These are phyloP conservation scores for Glaucomys volans DNA, from an alignment of 2,113 vertebrate species.

Conservation along the genomic window DNA sequence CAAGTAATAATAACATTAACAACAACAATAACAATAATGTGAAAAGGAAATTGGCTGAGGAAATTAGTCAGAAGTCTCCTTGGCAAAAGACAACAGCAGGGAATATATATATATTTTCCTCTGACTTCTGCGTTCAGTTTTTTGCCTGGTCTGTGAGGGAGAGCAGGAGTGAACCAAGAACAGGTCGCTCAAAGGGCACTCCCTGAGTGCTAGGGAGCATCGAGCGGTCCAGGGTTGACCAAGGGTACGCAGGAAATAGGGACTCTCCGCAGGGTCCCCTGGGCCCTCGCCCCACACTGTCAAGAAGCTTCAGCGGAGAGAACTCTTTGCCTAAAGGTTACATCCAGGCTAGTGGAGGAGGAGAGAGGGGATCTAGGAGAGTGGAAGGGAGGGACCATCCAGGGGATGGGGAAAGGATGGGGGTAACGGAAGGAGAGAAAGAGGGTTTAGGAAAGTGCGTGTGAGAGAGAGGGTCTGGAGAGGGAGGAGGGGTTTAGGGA, in stretches of 20 bases:
- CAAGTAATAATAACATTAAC: conserved; percentile 55
- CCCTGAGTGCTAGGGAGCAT: background rate
- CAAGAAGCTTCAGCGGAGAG: background rate
- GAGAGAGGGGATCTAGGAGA: conserved; percentile 13
- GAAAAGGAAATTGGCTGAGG: conserved; percentile 69
- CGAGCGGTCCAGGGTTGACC: background rate
- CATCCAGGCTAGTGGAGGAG: conserved; percentile 14
- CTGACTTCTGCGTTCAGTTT: conserved; percentile 33
- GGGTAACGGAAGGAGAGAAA: too few species aligned
- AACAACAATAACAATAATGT: background rate
- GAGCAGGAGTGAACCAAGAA: background rate
- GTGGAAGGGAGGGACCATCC: background rate
- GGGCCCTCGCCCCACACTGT: background rate
- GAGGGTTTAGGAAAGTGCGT: background rate
- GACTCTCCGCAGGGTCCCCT: background rate
- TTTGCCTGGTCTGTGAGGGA: background rate
- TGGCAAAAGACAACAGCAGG: conserved; percentile 67
- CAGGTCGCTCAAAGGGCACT: conserved; percentile 41
- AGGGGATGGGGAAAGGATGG: background rate
- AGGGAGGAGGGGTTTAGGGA: background rate
- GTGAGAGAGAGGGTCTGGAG: fast-evolving
- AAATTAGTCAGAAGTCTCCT: conserved; percentile 75
- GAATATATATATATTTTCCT: background rate
- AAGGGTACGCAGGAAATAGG: background rate
- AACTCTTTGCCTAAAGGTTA: background rate